Evolutionary conservation across 2,113 vertebrate species (phyloP).

Genomic region (Bettongia penicillata): DNA sequence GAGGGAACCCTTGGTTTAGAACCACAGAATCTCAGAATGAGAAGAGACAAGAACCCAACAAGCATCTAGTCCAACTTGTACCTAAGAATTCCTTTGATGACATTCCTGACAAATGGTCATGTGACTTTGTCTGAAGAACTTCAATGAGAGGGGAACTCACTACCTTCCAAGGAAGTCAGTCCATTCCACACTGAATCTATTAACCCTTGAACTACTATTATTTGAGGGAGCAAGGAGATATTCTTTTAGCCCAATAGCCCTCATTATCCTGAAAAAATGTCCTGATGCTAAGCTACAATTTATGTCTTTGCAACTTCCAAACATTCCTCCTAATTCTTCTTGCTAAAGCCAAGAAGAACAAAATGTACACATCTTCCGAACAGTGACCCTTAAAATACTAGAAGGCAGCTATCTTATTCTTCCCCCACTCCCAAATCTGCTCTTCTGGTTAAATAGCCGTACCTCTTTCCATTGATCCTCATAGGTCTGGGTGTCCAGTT

Average conservation of each 20-base stretch:
- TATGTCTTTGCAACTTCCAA: neutral
- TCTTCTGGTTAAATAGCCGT: neutral
- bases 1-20: neutral
- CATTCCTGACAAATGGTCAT: neutral
- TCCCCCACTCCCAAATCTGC: neutral
- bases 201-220: too few species aligned
- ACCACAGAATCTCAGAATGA: neutral
- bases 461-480: neutral
- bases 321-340: neutral
- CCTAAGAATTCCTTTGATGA: neutral
- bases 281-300: neutral
- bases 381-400: neutral
- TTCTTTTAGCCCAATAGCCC: too few species aligned
- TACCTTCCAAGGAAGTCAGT: neutral
- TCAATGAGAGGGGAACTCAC: neutral
- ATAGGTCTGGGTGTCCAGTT: neutral
- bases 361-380: neutral
- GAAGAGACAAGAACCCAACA: neutral
- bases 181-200: neutral
- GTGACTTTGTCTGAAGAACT: neutral
- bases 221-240: too few species aligned
- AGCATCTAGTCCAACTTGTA: neutral
- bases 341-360: neutral
- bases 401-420: neutral
- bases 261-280: neutral